These are phyloP conservation scores for Rhagoletis pomonella DNA, from an alignment of 1,140 invertebrate species.

Conservation along the genomic window DNA sequence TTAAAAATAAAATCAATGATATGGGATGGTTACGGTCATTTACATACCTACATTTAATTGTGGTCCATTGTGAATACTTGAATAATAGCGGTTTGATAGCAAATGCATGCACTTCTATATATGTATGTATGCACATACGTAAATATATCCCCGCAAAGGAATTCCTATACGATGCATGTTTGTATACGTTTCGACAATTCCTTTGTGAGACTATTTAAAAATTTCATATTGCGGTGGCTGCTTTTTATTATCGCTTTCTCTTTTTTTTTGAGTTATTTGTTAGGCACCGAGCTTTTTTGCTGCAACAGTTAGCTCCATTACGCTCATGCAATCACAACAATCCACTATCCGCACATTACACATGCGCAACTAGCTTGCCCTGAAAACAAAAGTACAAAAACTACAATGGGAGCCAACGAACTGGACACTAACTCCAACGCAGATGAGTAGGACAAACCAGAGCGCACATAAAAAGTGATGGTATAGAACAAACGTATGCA, in stretches of 20 bases:
- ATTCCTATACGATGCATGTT: no score
- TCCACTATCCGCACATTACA: neutral
- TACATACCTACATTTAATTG: no score
- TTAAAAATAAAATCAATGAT: no score
- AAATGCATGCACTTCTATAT: neutral
- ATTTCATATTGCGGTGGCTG: slow-evolving; percentile 2
- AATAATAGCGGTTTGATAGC: neutral
- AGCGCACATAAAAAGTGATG: neutral
- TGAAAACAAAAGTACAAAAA: neutral
- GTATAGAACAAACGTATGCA: neutral
- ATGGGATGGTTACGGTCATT: no score
- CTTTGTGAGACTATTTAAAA: slow-evolving; percentile 12
- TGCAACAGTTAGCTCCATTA: slow-evolving; percentile 7
- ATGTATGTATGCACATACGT: neutral
- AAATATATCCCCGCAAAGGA: no score
- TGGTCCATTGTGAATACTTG: neutral
- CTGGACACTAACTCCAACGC: neutral
- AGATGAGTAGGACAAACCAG: neutral
- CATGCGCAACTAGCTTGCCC: neutral
- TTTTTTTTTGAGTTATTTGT: neutral
- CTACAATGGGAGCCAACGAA: neutral
- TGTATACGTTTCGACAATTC: neutral
- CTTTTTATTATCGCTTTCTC: neutral
- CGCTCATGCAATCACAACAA: neutral
- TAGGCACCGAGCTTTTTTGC: neutral